Evolutionary conservation across 2,797 vertebrate genomes (phyloP).

Genomic region (Hypotaenidia philippensis): DNA sequence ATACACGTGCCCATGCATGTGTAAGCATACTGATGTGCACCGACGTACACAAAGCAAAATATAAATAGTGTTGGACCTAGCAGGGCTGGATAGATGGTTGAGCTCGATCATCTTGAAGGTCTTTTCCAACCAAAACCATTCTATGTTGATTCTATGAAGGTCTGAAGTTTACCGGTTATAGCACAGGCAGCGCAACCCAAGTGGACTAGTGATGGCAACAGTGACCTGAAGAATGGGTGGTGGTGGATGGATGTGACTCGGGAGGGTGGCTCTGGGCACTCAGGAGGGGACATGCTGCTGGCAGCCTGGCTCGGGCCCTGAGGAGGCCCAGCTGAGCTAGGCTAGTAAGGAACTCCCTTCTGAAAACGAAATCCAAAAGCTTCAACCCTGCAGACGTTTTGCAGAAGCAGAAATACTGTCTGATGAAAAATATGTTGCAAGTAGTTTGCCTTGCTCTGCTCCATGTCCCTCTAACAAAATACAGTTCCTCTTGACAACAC

Average conservation of each 20-base stretch:
- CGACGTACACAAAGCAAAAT: not conserved
- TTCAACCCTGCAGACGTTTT: not conserved
- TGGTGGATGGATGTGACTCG: not conserved
- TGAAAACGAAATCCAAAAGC: not conserved
- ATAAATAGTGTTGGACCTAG: too few relatives aligned
- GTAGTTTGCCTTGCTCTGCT: not conserved
- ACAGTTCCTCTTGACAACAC: not conserved
- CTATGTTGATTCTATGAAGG: not conserved
- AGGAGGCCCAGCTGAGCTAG: not conserved
- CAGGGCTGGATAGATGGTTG: too few relatives aligned
- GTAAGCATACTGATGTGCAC: not conserved
- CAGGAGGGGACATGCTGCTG: accelerated
- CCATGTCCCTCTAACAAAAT: not conserved
- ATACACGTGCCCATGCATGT: not conserved
- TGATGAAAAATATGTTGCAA: not conserved
- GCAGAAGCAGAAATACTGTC: not conserved
- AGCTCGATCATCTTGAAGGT: too few relatives aligned
- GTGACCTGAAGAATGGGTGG: not conserved
- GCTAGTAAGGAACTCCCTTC: not conserved
- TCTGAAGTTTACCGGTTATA: not conserved
- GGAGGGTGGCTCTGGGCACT: not conserved
- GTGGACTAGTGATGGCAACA: not conserved
- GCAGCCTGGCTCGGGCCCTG: not conserved
- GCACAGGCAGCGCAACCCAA: not conserved
- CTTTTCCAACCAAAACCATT: too few relatives aligned